phyloP scores from a whole-genome alignment of 2,888 invertebrate genomes.

The Stenotaenia linearis region DNA sequence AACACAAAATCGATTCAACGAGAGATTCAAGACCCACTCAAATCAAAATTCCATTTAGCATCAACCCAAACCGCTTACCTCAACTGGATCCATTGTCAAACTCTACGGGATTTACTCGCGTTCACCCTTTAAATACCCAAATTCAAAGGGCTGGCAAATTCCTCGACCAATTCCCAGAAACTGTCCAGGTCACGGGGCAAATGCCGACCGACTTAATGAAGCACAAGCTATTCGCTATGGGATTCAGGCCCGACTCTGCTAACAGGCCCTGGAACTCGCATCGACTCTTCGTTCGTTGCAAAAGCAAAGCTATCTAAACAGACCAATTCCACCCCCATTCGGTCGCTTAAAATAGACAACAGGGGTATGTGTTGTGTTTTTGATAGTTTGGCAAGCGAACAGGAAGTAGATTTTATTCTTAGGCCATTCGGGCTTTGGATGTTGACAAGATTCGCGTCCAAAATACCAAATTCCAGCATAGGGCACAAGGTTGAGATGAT shows the following conservation, averaged over 20 bases:
- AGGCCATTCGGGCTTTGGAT: not conserved
- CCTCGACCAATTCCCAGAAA: not conserved
- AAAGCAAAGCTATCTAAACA: not conserved
- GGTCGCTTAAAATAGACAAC: not conserved
- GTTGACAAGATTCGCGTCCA: slow-evolving; percentile 2
- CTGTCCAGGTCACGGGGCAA: not conserved
- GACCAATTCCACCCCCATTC: slow-evolving; percentile 8
- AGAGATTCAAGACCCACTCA: no score
- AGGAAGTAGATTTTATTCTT: slow-evolving; percentile 11
- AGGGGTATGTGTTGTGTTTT: slow-evolving; percentile 6
- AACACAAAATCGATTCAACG: no score
- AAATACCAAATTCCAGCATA: not conserved
- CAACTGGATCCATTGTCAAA: not conserved
- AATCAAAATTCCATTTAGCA: not conserved
- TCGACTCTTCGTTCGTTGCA: not conserved
- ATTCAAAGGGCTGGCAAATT: not conserved
- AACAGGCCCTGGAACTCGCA: slow-evolving; percentile 2
- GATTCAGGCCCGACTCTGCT: not conserved
- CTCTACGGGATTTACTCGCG: not conserved
- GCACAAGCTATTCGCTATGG: not conserved
- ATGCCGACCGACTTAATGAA: not conserved
- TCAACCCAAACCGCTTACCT: not conserved
- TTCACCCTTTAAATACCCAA: slow-evolving; percentile 14
- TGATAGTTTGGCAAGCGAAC: slow-evolving; percentile 6
- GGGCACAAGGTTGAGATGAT: not conserved